Conservation (phyloP, 2,113 vertebrate genomes). For the Ceyx cyanopectus region DNA sequence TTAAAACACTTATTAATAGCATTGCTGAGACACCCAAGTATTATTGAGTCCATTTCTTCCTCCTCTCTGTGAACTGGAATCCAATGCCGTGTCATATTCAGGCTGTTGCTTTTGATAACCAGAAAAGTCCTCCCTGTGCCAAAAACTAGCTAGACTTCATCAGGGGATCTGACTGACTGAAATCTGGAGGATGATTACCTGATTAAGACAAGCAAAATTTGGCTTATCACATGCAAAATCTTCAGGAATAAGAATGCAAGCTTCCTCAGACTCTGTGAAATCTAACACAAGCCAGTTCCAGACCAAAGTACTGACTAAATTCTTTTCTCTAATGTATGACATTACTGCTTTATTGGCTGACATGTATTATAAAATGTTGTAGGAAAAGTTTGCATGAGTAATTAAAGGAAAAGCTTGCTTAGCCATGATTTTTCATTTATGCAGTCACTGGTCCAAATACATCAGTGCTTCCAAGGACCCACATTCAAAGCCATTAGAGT, state of each 20-base stretch:
- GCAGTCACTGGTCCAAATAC: not conserved
- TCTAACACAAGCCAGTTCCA: not conserved
- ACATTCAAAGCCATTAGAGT: slow-evolving; percentile 4
- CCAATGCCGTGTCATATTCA: not conserved
- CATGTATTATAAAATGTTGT: not conserved
- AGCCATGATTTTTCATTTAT: not conserved
- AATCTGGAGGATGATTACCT: not conserved
- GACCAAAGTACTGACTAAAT: not conserved
- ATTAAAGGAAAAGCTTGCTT: not conserved
- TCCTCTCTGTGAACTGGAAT: not conserved
- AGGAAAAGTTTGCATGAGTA: not conserved
- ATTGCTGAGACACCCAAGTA: slow-evolving; percentile 8
- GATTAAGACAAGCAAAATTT: not conserved
- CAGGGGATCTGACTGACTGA: not conserved
- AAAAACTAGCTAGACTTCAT: not conserved
- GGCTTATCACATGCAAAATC: not conserved
- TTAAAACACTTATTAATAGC: slow-evolving; percentile 43
- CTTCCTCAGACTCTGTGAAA: not conserved
- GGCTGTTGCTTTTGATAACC: not conserved
- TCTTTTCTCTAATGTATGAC: not conserved
- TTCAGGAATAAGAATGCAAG: not conserved
- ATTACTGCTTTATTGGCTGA: not conserved
- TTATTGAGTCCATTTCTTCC: not conserved
- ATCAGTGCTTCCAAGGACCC: not conserved
- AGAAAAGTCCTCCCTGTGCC: not conserved